Percentiles rank a stretch among this genome's conserved stretches.
These are phyloP conservation scores for Pampus argenteus DNA, from an alignment of 2,797 vertebrate genomes.

Conservation along the genomic window DNA sequence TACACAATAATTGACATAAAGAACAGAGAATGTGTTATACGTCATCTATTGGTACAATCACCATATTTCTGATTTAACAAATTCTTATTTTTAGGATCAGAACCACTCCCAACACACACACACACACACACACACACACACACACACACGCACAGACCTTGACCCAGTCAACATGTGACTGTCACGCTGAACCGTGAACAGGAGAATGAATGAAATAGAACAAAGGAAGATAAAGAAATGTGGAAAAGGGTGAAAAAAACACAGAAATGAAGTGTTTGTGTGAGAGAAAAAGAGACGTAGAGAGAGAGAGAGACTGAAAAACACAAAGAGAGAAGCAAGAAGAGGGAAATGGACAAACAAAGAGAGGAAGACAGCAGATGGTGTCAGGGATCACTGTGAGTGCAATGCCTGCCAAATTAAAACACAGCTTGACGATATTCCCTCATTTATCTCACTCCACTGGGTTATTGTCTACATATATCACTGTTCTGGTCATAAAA, in stretches of 20 bases:
- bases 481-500: background rate
- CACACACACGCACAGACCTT: slow-evolving; percentile 26
- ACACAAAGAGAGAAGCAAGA: slow-evolving; percentile 2
- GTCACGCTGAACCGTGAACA: slow-evolving; percentile 19
- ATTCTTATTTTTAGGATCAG: slow-evolving; percentile 7
- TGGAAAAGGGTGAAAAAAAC: background rate
- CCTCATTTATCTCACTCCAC: slow-evolving; percentile 33
- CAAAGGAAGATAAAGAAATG: slow-evolving; percentile 2
- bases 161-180: slow-evolving; percentile 38
- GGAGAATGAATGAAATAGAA: background rate
- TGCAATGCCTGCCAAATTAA: slow-evolving; percentile 45
- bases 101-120: background rate
- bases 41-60: background rate
- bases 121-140: background rate
- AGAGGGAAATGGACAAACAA: background rate
- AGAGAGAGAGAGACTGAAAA: background rate
- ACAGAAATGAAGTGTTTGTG: background rate
- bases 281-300: background rate
- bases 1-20: background rate
- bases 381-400: slow-evolving; percentile 49
- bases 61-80: slow-evolving; percentile 9
- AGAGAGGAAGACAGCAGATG: slow-evolving; percentile 44
- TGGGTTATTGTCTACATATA: background rate
- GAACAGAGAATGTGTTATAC: background rate
- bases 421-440: slow-evolving; percentile 49